These are phyloP conservation scores for Platyura marginata DNA, from an alignment of 1,140 invertebrate species.

Conservation along the genomic window DNA sequence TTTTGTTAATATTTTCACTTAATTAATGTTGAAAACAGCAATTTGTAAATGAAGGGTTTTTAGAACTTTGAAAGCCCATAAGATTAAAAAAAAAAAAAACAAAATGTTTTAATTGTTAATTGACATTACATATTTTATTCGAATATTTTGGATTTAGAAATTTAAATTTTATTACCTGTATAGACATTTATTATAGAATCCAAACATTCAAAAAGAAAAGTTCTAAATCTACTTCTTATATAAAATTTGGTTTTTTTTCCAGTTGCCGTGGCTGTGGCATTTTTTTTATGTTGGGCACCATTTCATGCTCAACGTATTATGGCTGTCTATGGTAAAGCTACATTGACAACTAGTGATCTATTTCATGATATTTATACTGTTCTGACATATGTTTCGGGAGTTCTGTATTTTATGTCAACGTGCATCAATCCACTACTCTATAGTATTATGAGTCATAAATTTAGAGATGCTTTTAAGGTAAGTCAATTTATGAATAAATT, in stretches of 20 bases:
- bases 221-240: too few species aligned
- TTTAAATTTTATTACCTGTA: too few species aligned
- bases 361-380: slow-evolving; percentile 33
- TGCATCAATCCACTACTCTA: slow-evolving; percentile 71
- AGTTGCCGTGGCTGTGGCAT: slow-evolving; percentile 88
- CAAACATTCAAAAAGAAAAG: too few species aligned
- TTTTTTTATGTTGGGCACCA: slow-evolving; percentile 90
- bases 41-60: too few species aligned
- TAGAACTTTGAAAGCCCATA: too few species aligned
- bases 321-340: slow-evolving; percentile 40
- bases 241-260: slow-evolving; percentile 15
- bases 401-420: slow-evolving; percentile 53
- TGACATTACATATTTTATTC: too few species aligned
- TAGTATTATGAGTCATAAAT: slow-evolving; percentile 76
- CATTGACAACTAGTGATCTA: slow-evolving; percentile 20
- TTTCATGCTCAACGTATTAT: slow-evolving; percentile 77
- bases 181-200: too few species aligned
- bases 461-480: slow-evolving; percentile 66
- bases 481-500: slow-evolving; percentile 8
- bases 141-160: too few species aligned
- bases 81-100: too few species aligned
- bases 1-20: too few species aligned
- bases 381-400: slow-evolving; percentile 46
- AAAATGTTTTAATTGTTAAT: too few species aligned
- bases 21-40: too few species aligned